Conservation (phyloP, 2,113 vertebrate species). For the Grus americana region DNA sequence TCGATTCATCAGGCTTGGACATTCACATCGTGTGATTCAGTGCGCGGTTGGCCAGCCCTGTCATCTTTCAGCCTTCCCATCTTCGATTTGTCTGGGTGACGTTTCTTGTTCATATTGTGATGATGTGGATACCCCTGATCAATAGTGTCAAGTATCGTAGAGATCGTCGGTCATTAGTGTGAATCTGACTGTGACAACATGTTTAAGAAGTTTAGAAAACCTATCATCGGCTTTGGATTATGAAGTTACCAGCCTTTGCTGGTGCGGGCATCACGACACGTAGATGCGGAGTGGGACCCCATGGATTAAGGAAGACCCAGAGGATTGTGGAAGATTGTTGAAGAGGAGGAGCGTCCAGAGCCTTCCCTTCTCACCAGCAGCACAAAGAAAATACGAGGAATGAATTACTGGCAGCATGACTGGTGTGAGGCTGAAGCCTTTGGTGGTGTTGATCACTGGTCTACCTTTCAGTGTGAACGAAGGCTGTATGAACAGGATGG, state of each 20-base stretch:
- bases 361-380: background rate
- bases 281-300: background rate
- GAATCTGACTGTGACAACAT: background rate
- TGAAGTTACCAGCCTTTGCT: background rate
- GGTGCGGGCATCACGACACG: fast-evolving
- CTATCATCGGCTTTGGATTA: background rate
- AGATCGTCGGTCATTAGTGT: background rate
- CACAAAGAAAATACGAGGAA: background rate
- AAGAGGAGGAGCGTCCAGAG: background rate
- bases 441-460: background rate
- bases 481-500: constrained; percentile 16
- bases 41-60: background rate
- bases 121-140: background rate
- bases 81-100: background rate
- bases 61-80: background rate
- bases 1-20: background rate
- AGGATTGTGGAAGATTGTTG: background rate
- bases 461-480: background rate
- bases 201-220: background rate
- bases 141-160: background rate
- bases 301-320: background rate
- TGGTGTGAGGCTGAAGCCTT: constrained; percentile 10
- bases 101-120: background rate
- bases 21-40: fast-evolving
- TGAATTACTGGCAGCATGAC: background rate